Percentiles rank a stretch among this genome's conserved stretches.
phyloP scores from a whole-genome alignment of 2,113 vertebrate genomes.

The Lipotes vexillifer region DNA sequence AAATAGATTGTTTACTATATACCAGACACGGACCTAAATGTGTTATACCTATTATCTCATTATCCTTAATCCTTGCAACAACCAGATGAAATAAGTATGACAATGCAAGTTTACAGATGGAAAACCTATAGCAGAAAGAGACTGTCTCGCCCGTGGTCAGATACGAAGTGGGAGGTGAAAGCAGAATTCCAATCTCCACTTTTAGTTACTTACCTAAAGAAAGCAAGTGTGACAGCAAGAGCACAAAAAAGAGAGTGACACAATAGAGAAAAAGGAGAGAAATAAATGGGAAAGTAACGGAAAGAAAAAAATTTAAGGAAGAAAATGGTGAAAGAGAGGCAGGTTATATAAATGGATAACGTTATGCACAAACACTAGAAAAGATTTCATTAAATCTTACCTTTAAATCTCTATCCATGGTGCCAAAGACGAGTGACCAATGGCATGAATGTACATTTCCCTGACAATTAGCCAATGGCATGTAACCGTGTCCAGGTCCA shows the following conservation, averaged over 20 bases:
- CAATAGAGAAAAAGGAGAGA: neutral
- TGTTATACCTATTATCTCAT: neutral
- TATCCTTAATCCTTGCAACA: neutral
- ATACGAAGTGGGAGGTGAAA: neutral
- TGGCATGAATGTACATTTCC: neutral
- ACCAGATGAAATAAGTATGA: neutral
- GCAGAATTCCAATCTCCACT: neutral
- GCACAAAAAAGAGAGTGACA: neutral
- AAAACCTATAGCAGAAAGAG: neutral
- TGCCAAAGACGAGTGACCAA: neutral
- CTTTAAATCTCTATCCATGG: neutral
- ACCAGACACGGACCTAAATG: neutral
- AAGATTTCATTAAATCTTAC: neutral
- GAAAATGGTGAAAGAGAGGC: neutral
- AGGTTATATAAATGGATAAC: neutral
- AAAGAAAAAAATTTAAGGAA: neutral
- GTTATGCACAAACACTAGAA: neutral
- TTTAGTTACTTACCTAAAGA: neutral
- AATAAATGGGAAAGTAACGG: neutral
- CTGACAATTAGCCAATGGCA: neutral
- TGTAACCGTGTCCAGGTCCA: neutral
- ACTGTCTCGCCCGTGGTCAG: neutral
- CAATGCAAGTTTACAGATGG: neutral
- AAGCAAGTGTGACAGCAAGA: neutral
- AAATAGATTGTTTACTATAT: neutral